Conservation (phyloP, 2,113 vertebrate genomes). For the Oostethus manadensis region DNA sequence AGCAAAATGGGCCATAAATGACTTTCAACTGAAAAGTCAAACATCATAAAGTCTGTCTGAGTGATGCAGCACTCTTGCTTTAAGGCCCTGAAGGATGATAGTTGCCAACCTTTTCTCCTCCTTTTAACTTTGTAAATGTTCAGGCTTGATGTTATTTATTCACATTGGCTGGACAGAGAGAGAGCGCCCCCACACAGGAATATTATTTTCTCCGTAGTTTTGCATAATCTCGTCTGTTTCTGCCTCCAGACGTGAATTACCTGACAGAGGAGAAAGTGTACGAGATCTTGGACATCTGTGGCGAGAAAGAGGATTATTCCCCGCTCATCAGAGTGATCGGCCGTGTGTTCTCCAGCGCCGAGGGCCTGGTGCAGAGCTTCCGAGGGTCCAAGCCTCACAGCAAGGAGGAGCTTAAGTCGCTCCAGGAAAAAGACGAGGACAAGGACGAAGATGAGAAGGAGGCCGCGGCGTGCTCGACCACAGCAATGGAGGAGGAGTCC, state of each 20-base stretch:
- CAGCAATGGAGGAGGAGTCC: constrained; percentile 90
- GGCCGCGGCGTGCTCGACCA: constrained; percentile 69
- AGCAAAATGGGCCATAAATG: no score
- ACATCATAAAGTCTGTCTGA: no score
- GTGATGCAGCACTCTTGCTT: no score
- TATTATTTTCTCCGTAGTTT: not conserved
- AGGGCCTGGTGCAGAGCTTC: constrained; percentile 94
- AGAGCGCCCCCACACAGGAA: no score
- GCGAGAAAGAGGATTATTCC: constrained; percentile 90
- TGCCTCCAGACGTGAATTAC: constrained; percentile 83
- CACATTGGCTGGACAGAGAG: no score
- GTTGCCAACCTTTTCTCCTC: no score
- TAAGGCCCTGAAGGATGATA: no score
- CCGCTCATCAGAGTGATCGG: constrained; percentile 94
- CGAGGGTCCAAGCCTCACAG: constrained; percentile 88
- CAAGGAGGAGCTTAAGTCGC: constrained; percentile 96
- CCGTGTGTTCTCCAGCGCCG: constrained; percentile 92
- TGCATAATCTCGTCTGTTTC: not conserved
- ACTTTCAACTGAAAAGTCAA: no score
- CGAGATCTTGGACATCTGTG: constrained; percentile 90
- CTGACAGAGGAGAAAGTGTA: constrained; percentile 95
- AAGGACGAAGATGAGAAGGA: constrained; percentile 98
- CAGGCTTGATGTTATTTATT: no score
- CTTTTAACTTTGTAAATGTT: no score
- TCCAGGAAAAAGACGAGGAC: constrained; percentile 95